A percentile compares a stretch with the other conserved stretches of the same genome.
Evolutionary conservation across 1,140 invertebrate species (phyloP).

Genomic region (Brachionus koreanus): DNA sequence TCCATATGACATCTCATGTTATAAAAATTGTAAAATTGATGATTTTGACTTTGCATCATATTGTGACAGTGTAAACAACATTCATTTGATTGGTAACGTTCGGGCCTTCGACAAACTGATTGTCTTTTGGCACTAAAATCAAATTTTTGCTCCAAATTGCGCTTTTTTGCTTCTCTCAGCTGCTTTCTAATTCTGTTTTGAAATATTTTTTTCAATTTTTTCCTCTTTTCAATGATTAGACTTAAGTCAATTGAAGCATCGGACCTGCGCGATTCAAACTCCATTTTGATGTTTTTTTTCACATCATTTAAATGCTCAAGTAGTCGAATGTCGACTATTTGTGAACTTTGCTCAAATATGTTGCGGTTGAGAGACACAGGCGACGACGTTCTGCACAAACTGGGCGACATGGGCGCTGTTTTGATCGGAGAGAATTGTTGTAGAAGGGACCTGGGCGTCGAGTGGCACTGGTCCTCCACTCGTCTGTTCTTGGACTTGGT

Average conservation of each 20-base stretch:
- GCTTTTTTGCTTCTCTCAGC: no score
- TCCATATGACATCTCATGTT: neutral
- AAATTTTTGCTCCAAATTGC: no score
- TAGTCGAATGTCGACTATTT: neutral
- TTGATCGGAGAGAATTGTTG: slow-evolving; percentile 31
- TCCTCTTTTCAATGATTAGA: no score
- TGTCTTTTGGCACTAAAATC: no score
- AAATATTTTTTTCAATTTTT: no score
- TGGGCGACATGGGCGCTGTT: neutral
- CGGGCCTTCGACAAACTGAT: no score
- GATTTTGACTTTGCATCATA: neutral
- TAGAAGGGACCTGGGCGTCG: neutral
- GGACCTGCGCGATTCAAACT: neutral
- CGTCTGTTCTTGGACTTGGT: neutral
- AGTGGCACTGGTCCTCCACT: neutral
- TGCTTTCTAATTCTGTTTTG: no score
- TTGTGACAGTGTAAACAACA: neutral
- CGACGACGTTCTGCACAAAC: neutral
- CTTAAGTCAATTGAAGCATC: no score
- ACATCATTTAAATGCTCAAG: slow-evolving; percentile 4
- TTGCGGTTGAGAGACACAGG: neutral
- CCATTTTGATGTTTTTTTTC: neutral
- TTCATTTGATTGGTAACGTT: no score
- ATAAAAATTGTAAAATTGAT: slow-evolving; percentile 2
- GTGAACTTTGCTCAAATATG: neutral